phyloP scores from a whole-genome alignment of 1,140 invertebrate species.

The Teleopsis dalmanni region DNA sequence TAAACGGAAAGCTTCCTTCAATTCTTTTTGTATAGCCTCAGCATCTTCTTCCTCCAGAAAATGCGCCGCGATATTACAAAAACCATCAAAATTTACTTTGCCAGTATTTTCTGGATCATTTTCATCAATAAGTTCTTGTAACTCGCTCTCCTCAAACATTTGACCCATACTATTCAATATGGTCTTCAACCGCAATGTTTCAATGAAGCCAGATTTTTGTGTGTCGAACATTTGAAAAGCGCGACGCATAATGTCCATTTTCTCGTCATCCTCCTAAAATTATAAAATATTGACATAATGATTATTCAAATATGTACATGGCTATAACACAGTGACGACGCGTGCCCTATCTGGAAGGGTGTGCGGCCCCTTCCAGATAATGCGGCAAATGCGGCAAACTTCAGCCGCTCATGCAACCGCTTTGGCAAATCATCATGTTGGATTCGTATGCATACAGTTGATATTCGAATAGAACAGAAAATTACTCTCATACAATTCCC shows the following conservation, averaged over 20 bases:
- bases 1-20: conserved; percentile 84
- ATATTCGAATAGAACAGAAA: too few relatives aligned
- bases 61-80: conserved; percentile 81
- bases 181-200: conserved; percentile 80
- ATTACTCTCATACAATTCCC: too few relatives aligned
- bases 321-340: too few relatives aligned
- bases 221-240: conserved; percentile 94
- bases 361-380: too few relatives aligned
- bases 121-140: conserved; percentile 73
- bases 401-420: too few relatives aligned
- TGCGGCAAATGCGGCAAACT: too few relatives aligned
- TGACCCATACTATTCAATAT: conserved; percentile 92
- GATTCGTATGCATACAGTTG: too few relatives aligned
- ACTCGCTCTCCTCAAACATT: conserved; percentile 78
- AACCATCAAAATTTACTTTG: conserved; percentile 89
- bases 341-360: too few relatives aligned
- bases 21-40: conserved; percentile 87
- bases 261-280: conserved; percentile 57
- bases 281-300: background rate
- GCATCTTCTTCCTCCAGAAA: conserved; percentile 87
- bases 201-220: conserved; percentile 81
- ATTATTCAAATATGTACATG: too few relatives aligned
- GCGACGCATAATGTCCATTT: conserved; percentile 80
- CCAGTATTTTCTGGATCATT: conserved; percentile 80
- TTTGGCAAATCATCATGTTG: too few relatives aligned